These are phyloP conservation scores for Saguinus midas DNA, from an alignment of 2,113 vertebrate genomes.

Conservation along the genomic window DNA sequence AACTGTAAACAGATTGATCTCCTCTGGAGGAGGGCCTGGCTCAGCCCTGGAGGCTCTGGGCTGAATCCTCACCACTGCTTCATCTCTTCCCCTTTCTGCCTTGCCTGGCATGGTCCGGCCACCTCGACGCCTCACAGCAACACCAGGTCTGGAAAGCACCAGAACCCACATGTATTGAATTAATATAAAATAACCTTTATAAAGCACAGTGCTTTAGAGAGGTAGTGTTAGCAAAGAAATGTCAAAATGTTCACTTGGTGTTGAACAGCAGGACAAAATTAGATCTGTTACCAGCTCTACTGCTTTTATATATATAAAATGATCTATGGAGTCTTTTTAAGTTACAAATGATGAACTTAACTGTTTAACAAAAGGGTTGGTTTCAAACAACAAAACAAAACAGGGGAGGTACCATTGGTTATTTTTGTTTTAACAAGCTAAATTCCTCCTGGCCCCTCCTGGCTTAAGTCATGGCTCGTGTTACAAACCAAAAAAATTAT, in stretches of 20 bases:
- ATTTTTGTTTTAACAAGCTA: conserved; percentile 77
- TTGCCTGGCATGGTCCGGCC: background rate
- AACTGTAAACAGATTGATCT: background rate
- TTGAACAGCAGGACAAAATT: conserved; percentile 71
- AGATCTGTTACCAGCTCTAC: conserved; percentile 69
- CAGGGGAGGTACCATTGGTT: conserved; percentile 55
- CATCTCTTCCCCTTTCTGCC: background rate
- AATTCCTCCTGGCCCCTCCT: conserved; percentile 77
- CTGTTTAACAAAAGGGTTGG: conserved; percentile 75
- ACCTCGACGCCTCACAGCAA: background rate
- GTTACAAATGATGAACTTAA: conserved; percentile 77
- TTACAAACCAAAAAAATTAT: conserved; percentile 77
- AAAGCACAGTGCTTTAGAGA: conserved; percentile 64
- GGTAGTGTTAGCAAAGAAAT: conserved; percentile 67
- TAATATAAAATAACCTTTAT: conserved; percentile 71
- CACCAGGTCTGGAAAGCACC: background rate
- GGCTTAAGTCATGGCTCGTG: conserved; percentile 71
- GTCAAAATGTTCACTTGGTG: conserved; percentile 54
- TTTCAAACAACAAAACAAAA: conserved; percentile 64
- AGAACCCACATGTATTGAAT: background rate
- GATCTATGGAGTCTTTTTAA: conserved; percentile 72
- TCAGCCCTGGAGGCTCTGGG: background rate
- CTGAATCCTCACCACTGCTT: background rate
- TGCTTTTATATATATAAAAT: conserved; percentile 57
- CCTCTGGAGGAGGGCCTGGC: background rate